Evolutionary conservation across 2,797 vertebrate species (phyloP), one percentile per base, ranked within the genome.

Genomic region (Ctenopoma multispine): DNA sequence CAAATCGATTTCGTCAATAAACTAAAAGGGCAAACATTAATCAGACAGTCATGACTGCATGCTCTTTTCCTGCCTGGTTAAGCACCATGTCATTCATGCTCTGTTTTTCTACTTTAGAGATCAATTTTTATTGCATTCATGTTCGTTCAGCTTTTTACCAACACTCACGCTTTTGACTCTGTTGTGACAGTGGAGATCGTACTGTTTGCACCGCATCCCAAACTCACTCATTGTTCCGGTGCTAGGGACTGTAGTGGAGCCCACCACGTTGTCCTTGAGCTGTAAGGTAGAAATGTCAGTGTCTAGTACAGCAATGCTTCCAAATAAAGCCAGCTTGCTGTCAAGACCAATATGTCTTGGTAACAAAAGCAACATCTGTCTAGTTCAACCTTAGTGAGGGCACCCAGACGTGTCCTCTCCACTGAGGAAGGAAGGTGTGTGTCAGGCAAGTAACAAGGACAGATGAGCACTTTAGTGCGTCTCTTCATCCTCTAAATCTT

Each of bases 11-110:
- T 85, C 60, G 76, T 86, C 86, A 82, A 71, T 80, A 84, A 83
- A 73, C 58, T 36, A 21, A 90, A 91, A 91, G 83, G 87, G 70
- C 82, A 87, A 59, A 64, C 67, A 64, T 87, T 82, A 82, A 86
- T 86, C 85, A 75, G 82, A 83, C 79, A 81, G 83, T 79, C 69
- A 47, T 72, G 79, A 66, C 80, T 49, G 57, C 63, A 23, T 88
- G 89, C 83, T 89, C 86, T 90, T 82, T 89, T 90, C 86, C 69
- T 49, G 51, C 44, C 68, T 38, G 67, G 82, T 90, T 83, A 90
- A 74, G 47, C 51, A 3, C 69, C 0, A n/a, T 63, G 80, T 82
- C 87, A 71, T 72, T 92, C 89, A 80, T 15, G 21, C 48, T 70
- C 34, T 29, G 53, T 67, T 64, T 56, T 67, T 75, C 65, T 69